phyloP scores from a whole-genome alignment of 2,888 invertebrate genomes.

The Antheraea yamamai region DNA sequence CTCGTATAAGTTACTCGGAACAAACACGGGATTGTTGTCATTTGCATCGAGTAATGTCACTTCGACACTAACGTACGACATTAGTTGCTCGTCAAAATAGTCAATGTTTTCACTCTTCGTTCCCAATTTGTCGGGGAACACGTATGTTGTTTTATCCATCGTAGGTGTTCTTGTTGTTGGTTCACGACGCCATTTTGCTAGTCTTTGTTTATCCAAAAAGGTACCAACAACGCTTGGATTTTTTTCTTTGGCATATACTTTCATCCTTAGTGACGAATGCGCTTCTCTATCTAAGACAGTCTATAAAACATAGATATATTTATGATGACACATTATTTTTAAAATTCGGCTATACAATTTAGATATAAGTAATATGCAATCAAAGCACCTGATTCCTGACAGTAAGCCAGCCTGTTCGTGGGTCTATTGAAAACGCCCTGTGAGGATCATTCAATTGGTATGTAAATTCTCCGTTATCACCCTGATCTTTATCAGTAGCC shows the following conservation, averaged over 20 bases:
- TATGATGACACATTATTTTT: background rate
- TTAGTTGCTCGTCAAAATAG: slow-evolving; percentile 69
- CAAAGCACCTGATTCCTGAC: slow-evolving; percentile 85
- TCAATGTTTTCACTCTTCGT: slow-evolving; percentile 70
- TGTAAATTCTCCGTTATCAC: slow-evolving; percentile 91
- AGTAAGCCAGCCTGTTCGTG: slow-evolving; percentile 92
- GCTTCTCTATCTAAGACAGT: slow-evolving; percentile 90
- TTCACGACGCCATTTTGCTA: slow-evolving; percentile 67
- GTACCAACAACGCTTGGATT: slow-evolving; percentile 85
- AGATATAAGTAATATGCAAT: background rate
- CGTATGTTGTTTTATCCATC: slow-evolving; percentile 72
- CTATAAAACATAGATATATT: slow-evolving; percentile 55
- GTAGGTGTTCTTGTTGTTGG: slow-evolving; percentile 48
- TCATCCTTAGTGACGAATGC: slow-evolving; percentile 86
- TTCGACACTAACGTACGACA: slow-evolving; percentile 87
- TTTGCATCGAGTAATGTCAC: slow-evolving; percentile 93
- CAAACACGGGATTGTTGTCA: slow-evolving; percentile 94
- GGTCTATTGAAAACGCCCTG: slow-evolving; percentile 91
- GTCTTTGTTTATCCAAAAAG: slow-evolving; percentile 64
- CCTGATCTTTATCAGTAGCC: slow-evolving; percentile 91
- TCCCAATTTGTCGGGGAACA: slow-evolving; percentile 73
- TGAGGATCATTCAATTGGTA: slow-evolving; percentile 88
- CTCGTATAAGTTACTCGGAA: slow-evolving; percentile 91
- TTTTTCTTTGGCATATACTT: slow-evolving; percentile 90
- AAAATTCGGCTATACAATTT: background rate